Conservation (phyloP, 2,113 vertebrate species). For the Indri indri region DNA sequence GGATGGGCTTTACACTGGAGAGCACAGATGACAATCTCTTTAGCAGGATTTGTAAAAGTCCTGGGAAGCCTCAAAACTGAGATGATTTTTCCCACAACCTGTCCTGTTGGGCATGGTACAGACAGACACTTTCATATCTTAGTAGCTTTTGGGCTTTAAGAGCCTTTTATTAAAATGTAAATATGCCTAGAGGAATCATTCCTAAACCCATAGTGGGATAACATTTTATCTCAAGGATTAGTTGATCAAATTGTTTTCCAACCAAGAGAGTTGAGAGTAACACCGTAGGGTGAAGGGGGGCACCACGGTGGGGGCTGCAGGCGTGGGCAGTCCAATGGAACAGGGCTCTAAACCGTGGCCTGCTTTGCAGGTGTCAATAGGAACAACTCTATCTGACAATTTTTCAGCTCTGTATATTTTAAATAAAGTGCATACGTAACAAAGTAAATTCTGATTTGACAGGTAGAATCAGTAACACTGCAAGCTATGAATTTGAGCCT, state of each 20-base stretch:
- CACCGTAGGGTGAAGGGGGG: not conserved
- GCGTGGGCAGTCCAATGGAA: accelerated
- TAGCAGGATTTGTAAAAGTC: not conserved
- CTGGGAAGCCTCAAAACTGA: not conserved
- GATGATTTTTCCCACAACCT: not conserved
- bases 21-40: not conserved
- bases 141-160: not conserved
- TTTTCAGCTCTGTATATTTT: not conserved
- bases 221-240: constrained; percentile 7
- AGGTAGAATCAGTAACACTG: not conserved
- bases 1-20: not conserved
- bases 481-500: not conserved
- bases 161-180: constrained; percentile 47
- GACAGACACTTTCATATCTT: not conserved
- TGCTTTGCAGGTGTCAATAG: not conserved
- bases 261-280: not conserved
- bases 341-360: not conserved
- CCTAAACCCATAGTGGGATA: not conserved
- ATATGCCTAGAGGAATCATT: not conserved
- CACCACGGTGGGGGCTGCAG: accelerated
- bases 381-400: not conserved
- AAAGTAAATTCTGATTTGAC: not conserved
- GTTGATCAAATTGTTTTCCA: constrained; percentile 32
- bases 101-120: not conserved
- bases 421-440: not conserved